Conservation (phyloP, 2,113 vertebrate species). For the Arizona elegans region DNA sequence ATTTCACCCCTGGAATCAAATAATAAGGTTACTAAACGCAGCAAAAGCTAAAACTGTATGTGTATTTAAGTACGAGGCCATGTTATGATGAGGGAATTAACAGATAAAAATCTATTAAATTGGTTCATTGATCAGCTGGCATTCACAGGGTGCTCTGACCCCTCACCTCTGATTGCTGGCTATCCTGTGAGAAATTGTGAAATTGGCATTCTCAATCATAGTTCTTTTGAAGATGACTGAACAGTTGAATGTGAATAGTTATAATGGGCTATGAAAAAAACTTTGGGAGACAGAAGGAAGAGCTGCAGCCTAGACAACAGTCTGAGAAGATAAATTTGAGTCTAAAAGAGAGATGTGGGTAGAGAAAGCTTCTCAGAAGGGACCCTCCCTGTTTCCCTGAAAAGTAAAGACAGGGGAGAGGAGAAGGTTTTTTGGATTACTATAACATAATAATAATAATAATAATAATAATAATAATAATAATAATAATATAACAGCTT, state of each 20-base stretch:
- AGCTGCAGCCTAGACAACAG: neutral
- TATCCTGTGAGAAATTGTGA: neutral
- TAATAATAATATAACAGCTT: too few relatives aligned
- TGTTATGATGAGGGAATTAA: neutral
- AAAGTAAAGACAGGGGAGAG: neutral
- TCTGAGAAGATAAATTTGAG: neutral
- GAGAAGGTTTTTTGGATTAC: neutral
- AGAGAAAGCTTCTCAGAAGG: neutral
- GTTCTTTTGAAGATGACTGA: neutral
- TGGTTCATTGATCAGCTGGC: neutral
- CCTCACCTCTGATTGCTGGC: neutral
- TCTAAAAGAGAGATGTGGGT: neutral
- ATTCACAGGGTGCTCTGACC: neutral
- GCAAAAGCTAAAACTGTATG: neutral
- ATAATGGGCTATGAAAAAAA: neutral
- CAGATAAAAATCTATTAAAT: neutral
- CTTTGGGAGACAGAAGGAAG: neutral
- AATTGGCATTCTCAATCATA: neutral
- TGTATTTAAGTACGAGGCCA: neutral
- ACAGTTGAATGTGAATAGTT: neutral
- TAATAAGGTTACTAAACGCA: neutral
- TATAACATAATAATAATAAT: neutral
- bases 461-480: too few relatives aligned
- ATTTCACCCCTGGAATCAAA: neutral
- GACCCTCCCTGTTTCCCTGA: neutral